These are phyloP conservation scores for Catalaphyllia jardinei DNA, from an alignment of 64 coral and sea anemone species.

Conservation along the genomic window DNA sequence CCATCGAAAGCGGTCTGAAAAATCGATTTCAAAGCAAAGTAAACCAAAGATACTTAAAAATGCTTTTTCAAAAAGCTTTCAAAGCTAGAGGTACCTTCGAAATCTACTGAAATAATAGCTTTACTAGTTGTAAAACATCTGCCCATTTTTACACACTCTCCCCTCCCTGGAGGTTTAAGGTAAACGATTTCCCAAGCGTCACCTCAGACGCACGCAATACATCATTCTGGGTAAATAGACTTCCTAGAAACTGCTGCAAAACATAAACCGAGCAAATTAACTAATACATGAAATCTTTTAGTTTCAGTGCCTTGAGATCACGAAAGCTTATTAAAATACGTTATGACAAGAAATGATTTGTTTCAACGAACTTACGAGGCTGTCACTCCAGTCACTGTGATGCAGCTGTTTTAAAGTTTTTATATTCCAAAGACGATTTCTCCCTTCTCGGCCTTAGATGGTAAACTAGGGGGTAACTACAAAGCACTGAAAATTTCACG, in stretches of 20 bases:
- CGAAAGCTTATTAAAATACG: neutral
- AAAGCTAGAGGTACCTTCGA: neutral
- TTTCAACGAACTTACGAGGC: too few relatives aligned
- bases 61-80: neutral
- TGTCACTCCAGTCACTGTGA: too few relatives aligned
- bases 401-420: too few relatives aligned
- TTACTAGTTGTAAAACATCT: neutral
- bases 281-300: neutral
- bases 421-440: too few relatives aligned
- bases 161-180: neutral
- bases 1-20: neutral
- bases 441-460: too few relatives aligned
- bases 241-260: conserved; percentile 41
- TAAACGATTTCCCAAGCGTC: neutral
- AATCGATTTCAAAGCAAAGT: neutral
- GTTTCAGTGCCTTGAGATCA: conserved; percentile 9
- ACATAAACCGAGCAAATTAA: neutral
- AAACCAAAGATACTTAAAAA: neutral
- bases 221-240: conserved; percentile 38
- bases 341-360: neutral
- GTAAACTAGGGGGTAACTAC: too few relatives aligned
- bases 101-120: neutral
- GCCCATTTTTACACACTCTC: neutral
- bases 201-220: neutral
- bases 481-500: too few relatives aligned